Evolutionary conservation across 2,797 vertebrate genomes (phyloP), one percentile per base, ranked within the genome.

Genomic region (Kryptopterus vitreolus): DNA sequence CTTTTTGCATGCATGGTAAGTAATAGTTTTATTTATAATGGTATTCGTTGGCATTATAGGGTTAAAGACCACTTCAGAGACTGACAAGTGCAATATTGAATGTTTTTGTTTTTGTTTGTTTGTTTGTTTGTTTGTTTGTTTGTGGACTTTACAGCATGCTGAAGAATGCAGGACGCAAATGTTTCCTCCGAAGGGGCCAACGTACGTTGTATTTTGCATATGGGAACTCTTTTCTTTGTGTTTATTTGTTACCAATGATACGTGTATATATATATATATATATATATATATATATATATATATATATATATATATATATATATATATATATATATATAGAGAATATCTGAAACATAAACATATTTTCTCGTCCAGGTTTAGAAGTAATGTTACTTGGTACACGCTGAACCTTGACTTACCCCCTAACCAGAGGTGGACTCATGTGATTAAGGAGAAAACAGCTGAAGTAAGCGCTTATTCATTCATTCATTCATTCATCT

Each of bases 161-260:
- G 97, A 99, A 86, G 94, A 96, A 16, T 99, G 98, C 88, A 94
- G 92, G 87, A 88, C 84, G 52, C 92, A 89, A 65, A 95, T 91
- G 81, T 99, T 98, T 82, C 98, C 98, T 76, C 98, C 98, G 29
- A 91, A 92, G 9, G 97, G 98, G 50, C 95, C 96, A 70, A 99
- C 97, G 98, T 99, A 92, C 94, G 96, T 38, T n/a, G n/a, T n/a
- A n/a, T n/a, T n/a, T n/a, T n/a, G n/a, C n/a, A n/a, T n/a, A n/a
- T n/a, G n/a, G n/a, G n/a, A n/a, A n/a, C n/a, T n/a, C n/a, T n/a
- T n/a, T n/a, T n/a, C n/a, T n/a, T n/a, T n/a, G n/a, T n/a, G n/a
- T n/a, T n/a, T n/a, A n/a, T n/a, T n/a, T n/a, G 50, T 52, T 12
- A 13, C 69, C 20, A 29, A 33, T 33, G 29, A 33, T 71, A 15